Base-by-base conservation (phyloP, 2,797 vertebrate genomes). In the Hippopotamyrus pictus region DNA sequence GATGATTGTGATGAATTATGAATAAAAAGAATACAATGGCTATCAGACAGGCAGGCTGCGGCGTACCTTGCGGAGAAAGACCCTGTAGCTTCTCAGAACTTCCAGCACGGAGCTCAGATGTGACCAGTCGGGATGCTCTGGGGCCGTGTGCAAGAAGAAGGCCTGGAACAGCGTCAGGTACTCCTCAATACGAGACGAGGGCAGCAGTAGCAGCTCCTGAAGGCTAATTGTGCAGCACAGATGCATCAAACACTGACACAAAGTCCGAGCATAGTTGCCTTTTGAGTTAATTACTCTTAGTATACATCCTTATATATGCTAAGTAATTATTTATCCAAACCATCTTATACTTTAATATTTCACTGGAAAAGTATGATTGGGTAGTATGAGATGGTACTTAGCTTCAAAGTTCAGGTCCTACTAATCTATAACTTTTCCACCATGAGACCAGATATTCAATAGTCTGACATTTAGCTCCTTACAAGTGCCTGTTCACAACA, bases 141-240 rank as follows among this genome's bases (percentile, higher is more conserved):
- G 87, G 51, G 93, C 93, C 4, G 96, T 97, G 91, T 98, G 95
- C n/a, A 95, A 91, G 22, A 91, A 93, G 90, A 97, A 91, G 22
- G 95, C 95, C 0, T 96, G 96, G 22, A 98, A 94, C 89, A 98
- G 95, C 54, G 93, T 93, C 88, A 95, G 89, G 3, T 98, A 98
- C 89, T 97, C 97, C 85, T 96, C 94, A 0, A 97, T 91, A 51
- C 97, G 96, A 90, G 90, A 94, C 29, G 94, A 93, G 0, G 97
- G 97, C 89, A 92, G 93, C 87, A 98, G 91, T 90, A 98, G 93
- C 91, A 98, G 93, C 93, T 98, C 97, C 84, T 96, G 97, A 1
- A 98, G 94, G 93, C 97, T 98, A 90, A 57, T 88, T 83, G 25
- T 5, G 91, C 88, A 25, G 12, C 22, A 57, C 11, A 83, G 37